These are phyloP conservation scores for Orchestia grillus DNA, from an alignment of 1,140 invertebrate species.

Conservation along the genomic window DNA sequence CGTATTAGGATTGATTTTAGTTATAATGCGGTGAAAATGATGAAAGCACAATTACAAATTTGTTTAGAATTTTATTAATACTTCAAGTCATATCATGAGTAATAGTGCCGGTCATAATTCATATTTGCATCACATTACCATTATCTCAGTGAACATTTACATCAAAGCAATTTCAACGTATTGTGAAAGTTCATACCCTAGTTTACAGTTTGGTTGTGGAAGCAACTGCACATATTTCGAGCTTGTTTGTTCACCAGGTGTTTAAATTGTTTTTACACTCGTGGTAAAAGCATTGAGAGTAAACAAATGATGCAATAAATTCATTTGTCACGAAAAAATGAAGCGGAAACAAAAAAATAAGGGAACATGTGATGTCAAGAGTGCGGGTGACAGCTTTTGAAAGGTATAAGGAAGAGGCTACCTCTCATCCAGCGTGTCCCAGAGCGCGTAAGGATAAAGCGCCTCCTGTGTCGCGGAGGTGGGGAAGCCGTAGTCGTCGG, in stretches of 20 bases:
- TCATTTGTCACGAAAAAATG: too few species aligned
- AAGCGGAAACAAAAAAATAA: background rate
- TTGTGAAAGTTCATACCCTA: too few species aligned
- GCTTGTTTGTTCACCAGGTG: too few species aligned
- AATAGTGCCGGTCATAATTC: background rate
- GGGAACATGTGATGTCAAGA: background rate
- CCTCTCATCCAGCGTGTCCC: conserved; percentile 67
- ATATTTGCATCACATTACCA: background rate
- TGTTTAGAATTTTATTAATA: background rate
- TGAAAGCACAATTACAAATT: background rate
- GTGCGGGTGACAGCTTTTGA: background rate
- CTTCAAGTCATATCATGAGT: background rate
- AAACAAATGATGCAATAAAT: too few species aligned
- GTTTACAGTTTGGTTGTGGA: too few species aligned
- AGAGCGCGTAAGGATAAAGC: conserved; percentile 64
- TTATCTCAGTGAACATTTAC: background rate
- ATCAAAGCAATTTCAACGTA: background rate
- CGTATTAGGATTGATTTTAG: too few species aligned
- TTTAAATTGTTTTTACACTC: too few species aligned
- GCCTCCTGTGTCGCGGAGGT: conserved; percentile 60
- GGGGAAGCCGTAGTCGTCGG: conserved; percentile 69
- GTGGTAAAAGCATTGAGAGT: too few species aligned
- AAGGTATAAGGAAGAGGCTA: background rate
- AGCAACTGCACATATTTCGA: too few species aligned
- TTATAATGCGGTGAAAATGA: too few species aligned